Conservation (phyloP, 2,888 invertebrate genomes). For the Cheilosia pagana region DNA sequence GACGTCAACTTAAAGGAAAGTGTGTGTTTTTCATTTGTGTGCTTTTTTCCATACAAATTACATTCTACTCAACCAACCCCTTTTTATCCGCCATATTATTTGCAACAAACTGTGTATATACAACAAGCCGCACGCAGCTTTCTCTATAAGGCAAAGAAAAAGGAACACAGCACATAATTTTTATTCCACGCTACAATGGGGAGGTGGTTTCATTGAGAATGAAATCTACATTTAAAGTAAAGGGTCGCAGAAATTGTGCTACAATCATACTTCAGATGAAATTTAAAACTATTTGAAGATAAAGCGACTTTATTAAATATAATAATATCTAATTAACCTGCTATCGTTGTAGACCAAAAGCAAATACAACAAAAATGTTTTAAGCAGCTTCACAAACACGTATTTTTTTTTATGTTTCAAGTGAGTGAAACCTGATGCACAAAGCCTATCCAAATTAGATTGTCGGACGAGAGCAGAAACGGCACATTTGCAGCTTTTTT, state of each 20-base stretch:
- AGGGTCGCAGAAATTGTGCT: no score
- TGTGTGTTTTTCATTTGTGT: slow-evolving; percentile 55
- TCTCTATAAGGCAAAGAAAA: not conserved
- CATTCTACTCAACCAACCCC: slow-evolving; percentile 34
- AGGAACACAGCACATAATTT: not conserved
- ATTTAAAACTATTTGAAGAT: not conserved
- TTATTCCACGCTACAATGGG: not conserved
- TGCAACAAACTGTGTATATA: not conserved
- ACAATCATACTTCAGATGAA: no score
- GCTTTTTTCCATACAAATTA: slow-evolving; percentile 47
- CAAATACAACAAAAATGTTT: no score
- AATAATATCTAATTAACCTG: slow-evolving; percentile 12
- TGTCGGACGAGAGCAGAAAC: no score
- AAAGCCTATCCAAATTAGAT: no score
- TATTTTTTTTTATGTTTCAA: no score
- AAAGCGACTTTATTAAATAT: not conserved
- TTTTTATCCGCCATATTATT: slow-evolving; percentile 34
- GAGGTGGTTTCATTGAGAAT: not conserved
- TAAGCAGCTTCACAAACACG: no score
- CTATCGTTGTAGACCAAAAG: no score
- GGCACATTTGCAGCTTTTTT: no score
- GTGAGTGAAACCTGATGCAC: no score
- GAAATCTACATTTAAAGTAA: no score
- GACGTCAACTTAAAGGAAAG: slow-evolving; percentile 44
- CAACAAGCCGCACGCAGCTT: slow-evolving; percentile 1